Conservation (phyloP, 2,797 vertebrate species). For the Pygocentrus nattereri region DNA sequence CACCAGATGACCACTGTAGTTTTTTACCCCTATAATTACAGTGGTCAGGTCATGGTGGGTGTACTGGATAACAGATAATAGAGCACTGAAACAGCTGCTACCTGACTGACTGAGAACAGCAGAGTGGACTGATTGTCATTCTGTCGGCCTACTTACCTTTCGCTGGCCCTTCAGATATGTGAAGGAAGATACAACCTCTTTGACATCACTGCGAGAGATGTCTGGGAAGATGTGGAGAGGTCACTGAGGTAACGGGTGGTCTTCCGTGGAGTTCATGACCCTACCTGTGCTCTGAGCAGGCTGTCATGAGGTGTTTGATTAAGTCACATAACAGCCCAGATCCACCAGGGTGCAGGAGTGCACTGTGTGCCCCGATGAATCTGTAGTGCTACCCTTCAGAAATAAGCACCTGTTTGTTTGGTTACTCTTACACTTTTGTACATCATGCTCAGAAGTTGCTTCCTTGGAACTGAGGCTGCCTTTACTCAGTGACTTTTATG, state of each 20-base stretch:
- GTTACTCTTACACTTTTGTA: no score
- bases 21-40: background rate
- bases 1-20: background rate
- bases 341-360: background rate
- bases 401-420: no score
- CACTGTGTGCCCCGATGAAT: background rate
- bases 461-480: no score
- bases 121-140: background rate
- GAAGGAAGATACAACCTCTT: background rate
- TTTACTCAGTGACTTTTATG: no score
- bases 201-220: slow-evolving; percentile 9
- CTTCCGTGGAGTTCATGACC: background rate
- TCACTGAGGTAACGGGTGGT: background rate
- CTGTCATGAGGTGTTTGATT: background rate
- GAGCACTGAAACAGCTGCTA: background rate
- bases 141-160: background rate
- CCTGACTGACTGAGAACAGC: background rate
- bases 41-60: background rate
- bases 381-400: no score
- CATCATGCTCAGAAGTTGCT: no score
- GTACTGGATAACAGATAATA: background rate
- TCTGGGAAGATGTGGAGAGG: slow-evolving; percentile 5
- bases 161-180: background rate
- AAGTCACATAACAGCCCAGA: background rate
- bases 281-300: background rate